A percentile compares a stretch with the other conserved stretches of the same genome.
Conservation (phyloP, 2,888 invertebrate species). For the Luperina nickerlii region DNA sequence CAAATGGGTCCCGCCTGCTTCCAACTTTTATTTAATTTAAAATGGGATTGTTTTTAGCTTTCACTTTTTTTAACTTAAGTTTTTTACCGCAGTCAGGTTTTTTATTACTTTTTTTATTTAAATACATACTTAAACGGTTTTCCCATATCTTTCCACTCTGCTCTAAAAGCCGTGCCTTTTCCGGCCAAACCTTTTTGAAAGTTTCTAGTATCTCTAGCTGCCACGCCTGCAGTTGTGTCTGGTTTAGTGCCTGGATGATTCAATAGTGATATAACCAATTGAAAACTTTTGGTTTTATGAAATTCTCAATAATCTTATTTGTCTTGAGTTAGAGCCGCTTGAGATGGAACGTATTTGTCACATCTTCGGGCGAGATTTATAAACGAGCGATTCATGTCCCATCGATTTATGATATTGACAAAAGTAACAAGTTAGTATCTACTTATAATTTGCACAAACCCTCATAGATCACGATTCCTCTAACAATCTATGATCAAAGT, state of each 20-base stretch:
- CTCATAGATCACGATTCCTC: slow-evolving; percentile 54
- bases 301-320: slow-evolving; percentile 41
- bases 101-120: neutral
- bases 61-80: no score
- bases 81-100: no score
- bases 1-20: no score
- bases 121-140: slow-evolving; percentile 35
- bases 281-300: slow-evolving; percentile 26
- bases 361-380: slow-evolving; percentile 36
- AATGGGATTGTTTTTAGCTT: no score
- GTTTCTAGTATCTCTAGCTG: slow-evolving; percentile 43
- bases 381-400: slow-evolving; percentile 46
- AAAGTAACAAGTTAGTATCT: slow-evolving; percentile 28
- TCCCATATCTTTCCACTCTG: slow-evolving; percentile 33
- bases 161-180: slow-evolving; percentile 59
- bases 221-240: slow-evolving; percentile 42
- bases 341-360: slow-evolving; percentile 29
- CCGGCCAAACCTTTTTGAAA: slow-evolving; percentile 63
- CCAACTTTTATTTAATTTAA: no score
- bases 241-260: slow-evolving; percentile 35
- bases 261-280: slow-evolving; percentile 12
- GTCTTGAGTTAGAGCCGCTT: slow-evolving; percentile 29
- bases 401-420: slow-evolving; percentile 55
- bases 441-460: slow-evolving; percentile 41
- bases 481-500: slow-evolving; percentile 37